phyloP scores from a whole-genome alignment of 2,888 invertebrate genomes.

The Nomada lathburiana region DNA sequence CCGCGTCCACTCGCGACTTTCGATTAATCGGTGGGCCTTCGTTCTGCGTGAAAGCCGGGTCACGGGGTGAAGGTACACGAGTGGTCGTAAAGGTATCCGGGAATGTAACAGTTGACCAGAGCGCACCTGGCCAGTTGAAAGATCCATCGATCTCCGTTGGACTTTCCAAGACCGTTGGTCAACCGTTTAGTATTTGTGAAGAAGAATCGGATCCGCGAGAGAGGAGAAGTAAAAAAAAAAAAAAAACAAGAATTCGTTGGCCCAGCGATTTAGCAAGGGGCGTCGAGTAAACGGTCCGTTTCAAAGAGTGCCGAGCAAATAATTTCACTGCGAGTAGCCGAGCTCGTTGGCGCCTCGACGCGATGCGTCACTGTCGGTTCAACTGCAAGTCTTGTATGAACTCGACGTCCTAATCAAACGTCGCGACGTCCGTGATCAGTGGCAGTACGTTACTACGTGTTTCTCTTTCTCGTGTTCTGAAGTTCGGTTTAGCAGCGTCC shows the following conservation, averaged over 20 bases:
- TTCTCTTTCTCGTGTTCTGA: neutral
- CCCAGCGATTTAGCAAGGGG: conserved; percentile 23
- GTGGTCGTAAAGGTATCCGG: conserved; percentile 26
- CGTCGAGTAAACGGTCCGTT: conserved; percentile 42
- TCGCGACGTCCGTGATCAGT: conserved; percentile 2
- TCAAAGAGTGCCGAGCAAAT: conserved; percentile 27
- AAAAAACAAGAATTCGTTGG: neutral
- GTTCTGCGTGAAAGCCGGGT: conserved; percentile 29
- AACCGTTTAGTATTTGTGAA: conserved; percentile 17
- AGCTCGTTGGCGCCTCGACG: conserved; percentile 20
- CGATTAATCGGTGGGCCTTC: conserved; percentile 55
- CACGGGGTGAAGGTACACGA: conserved; percentile 36
- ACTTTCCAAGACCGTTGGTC: conserved; percentile 59
- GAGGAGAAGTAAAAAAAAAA: neutral
- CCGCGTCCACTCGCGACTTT: conserved; percentile 63
- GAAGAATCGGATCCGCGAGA: conserved; percentile 38
- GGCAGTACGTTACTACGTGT: neutral
- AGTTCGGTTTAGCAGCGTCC: neutral
- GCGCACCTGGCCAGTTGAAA: conserved; percentile 66
- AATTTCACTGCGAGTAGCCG: conserved; percentile 13
- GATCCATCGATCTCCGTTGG: conserved; percentile 66
- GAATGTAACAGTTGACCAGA: conserved; percentile 58
- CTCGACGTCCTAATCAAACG: conserved; percentile 58
- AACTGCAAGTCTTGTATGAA: conserved; percentile 47
- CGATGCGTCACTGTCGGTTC: conserved; percentile 75